A percentile compares a stretch with the other conserved stretches of the same genome.
phyloP scores from a whole-genome alignment of 2,888 invertebrate species.

The Formica aserva region DNA sequence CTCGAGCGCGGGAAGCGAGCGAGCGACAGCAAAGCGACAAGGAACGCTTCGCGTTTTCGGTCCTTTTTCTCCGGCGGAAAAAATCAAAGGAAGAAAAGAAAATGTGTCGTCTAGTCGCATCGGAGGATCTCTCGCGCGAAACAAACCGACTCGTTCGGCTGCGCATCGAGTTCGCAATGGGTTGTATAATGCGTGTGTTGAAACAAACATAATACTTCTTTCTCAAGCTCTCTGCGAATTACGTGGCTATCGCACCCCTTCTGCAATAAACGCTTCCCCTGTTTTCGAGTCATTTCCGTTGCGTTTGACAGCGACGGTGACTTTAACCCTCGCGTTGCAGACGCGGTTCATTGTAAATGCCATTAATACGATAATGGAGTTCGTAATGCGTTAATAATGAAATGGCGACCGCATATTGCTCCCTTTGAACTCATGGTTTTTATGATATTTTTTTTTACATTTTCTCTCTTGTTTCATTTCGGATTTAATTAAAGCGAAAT shows the following conservation, averaged over 20 bases:
- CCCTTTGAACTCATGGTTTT: background rate
- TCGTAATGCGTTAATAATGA: slow-evolving; percentile 10
- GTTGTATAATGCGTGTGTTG: slow-evolving; percentile 16
- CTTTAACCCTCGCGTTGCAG: slow-evolving; percentile 4
- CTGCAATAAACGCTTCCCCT: slow-evolving; percentile 17
- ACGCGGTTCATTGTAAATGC: slow-evolving; percentile 13
- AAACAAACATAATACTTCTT: background rate
- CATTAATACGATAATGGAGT: slow-evolving; percentile 30
- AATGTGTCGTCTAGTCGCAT: slow-evolving; percentile 7
- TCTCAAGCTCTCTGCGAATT: background rate
- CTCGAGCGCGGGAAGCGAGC: slow-evolving; percentile 64
- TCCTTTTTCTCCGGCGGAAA: background rate
- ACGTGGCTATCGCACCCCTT: slow-evolving; percentile 23
- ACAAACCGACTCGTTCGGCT: background rate
- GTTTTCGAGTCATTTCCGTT: slow-evolving; percentile 42
- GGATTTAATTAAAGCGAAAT: slow-evolving; percentile 12
- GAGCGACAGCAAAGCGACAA: slow-evolving; percentile 57
- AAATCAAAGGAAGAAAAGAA: slow-evolving; percentile 24
- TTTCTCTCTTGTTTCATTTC: background rate
- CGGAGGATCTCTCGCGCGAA: background rate
- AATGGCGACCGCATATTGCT: background rate
- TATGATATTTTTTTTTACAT: background rate
- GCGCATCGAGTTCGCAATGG: slow-evolving; percentile 7
- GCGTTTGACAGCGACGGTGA: slow-evolving; percentile 1
- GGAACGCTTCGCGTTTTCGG: background rate